Evolutionary conservation across 2,888 invertebrate species (phyloP).

Genomic region (Trachelus stipa): DNA sequence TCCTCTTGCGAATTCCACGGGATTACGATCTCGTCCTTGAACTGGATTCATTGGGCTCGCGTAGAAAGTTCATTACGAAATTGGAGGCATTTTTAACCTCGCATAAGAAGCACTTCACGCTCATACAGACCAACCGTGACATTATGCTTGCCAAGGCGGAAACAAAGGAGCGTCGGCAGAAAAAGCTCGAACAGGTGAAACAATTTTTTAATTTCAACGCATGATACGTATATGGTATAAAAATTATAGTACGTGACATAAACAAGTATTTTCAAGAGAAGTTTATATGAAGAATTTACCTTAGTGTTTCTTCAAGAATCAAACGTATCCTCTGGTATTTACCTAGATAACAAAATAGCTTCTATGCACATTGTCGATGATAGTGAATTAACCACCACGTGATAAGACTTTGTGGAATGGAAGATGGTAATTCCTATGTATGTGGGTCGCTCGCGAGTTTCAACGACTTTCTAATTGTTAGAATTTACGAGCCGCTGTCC

Average conservation of each 20-base stretch:
- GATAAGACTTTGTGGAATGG: not conserved
- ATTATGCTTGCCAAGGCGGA: slow-evolving; percentile 92
- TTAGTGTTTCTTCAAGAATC: not conserved
- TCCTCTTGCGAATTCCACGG: slow-evolving; percentile 83
- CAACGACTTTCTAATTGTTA: not conserved
- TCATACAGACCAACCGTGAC: slow-evolving; percentile 77
- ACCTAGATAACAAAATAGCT: not conserved
- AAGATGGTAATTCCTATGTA: not conserved
- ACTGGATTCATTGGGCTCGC: slow-evolving; percentile 82
- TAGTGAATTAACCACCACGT: not conserved
- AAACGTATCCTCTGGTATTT: not conserved
- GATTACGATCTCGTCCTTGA: slow-evolving; percentile 95
- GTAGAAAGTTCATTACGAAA: slow-evolving; percentile 89
- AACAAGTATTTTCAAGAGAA: no score
- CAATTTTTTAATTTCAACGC: not conserved
- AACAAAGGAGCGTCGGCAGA: slow-evolving; percentile 92
- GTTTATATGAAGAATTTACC: no score
- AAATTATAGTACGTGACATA: no score
- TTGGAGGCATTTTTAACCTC: slow-evolving; percentile 85
- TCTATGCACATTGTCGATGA: not conserved
- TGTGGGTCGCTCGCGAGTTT: not conserved
- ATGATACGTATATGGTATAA: no score
- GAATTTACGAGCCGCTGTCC: not conserved
- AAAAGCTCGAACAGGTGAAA: slow-evolving; percentile 79
- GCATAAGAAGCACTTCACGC: slow-evolving; percentile 84